Evolutionary conservation across 2,113 vertebrate species (phyloP), one percentile per base, ranked within the genome.

Genomic region (Hydrochoerus hydrochaeris): DNA sequence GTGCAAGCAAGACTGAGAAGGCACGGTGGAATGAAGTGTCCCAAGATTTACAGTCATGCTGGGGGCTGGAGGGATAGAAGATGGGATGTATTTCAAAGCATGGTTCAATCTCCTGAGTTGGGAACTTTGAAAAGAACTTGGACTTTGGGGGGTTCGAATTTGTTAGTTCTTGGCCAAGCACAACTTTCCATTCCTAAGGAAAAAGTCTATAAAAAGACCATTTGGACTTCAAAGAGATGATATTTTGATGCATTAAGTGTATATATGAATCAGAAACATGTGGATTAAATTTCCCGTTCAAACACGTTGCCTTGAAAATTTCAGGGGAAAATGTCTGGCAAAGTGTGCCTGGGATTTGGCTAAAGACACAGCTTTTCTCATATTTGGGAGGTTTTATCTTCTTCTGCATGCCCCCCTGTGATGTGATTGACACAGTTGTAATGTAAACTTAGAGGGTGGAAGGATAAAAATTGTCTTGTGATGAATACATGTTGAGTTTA

Each of bases 171-270:
- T 98, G 92, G 97, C 98, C 96, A 95, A 85, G 89, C 38, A 87
- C 69, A 94, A 89, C 62, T 98, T 97, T 97, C 96, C 96, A 97
- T 95, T 97, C 97, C 94, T 95, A 97, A 97, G 96, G 95, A 97
- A 97, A 91, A 97, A 83, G 88, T 89, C 96, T 97, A 97, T 98
- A 98, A 97, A 98, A 97, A 96, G 94, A 92, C 97, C 94, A 97
- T 96, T 98, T 98, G 97, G 95, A 97, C 96, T 97, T 98, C 97
- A 98, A 98, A 98, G 98, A 92, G 92, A 97, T 97, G 91, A 95
- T 98, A 96, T 97, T 97, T 97, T 97, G 98, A 97, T 98, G 97
- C 92, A 91, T 98, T 97, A 97, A 98, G 94, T 96, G 28, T 98
- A 97, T 89, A 94, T 97, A 97, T 96, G 97, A 97, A 97, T 95